These are phyloP conservation scores for Cordylochernes scorpioides DNA, from an alignment of 2,888 invertebrate species.

Conservation along the genomic window DNA sequence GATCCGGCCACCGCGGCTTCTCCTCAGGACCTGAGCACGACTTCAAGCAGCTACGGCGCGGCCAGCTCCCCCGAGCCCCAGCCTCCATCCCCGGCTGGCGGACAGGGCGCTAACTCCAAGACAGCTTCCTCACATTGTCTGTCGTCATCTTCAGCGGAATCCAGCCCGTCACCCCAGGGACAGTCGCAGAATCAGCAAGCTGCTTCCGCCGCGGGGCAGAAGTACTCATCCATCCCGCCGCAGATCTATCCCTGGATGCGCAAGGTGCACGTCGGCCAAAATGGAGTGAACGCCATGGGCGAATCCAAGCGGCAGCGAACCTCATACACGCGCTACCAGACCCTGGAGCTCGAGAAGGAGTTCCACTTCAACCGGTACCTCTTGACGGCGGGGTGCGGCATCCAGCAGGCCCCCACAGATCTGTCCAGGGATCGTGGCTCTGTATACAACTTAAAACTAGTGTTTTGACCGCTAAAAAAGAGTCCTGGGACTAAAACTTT, in stretches of 20 bases:
- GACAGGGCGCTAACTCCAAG: conserved; percentile 13
- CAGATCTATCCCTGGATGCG: conserved; percentile 99
- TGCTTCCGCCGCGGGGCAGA: conserved; percentile 3
- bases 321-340: no score
- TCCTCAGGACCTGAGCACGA: conserved; percentile 53
- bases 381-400: no score
- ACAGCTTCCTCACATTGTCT: conserved; percentile 14
- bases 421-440: no score
- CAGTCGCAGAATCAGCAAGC: conserved; percentile 19
- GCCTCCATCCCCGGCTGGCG: conserved; percentile 10
- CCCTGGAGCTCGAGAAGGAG: no score
- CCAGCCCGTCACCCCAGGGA: conserved; percentile 22
- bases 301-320: no score
- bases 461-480: no score
- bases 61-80: conserved; percentile 13
- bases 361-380: no score
- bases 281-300: no score
- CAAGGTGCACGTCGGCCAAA: conserved; percentile 84
- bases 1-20: conserved; percentile 25
- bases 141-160: conserved; percentile 24
- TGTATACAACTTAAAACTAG: no score
- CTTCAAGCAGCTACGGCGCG: conserved; percentile 15
- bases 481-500: no score
- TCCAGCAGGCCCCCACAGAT: no score
- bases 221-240: conserved; percentile 36